Base-by-base conservation (phyloP, 1,140 invertebrate species). In the Tachypleus tridentatus region DNA sequence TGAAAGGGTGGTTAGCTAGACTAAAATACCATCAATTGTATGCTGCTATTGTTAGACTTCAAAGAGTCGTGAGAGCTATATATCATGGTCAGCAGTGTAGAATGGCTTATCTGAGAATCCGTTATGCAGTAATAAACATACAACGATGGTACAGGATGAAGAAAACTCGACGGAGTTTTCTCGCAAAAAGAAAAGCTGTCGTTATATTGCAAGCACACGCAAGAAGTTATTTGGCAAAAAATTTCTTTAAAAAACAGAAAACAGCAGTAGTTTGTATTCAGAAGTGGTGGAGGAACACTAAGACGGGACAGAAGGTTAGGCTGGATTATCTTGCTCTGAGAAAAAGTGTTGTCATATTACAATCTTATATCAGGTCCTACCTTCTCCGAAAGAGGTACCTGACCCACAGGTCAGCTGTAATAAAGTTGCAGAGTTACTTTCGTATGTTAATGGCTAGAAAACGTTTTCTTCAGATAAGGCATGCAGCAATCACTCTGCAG, bases 391-490 rank as follows among this genome's bases (percentile, higher is more conserved):
- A 64, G 51, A 51, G 68, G 53, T 67, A 51, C 58, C 4, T 51
- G 50, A 68, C 56, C 57, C 58, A 57, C 53, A 59, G 57, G 51
- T 11, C 51, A 51, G 70, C 73, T 29, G 62, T 69, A 7, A 51
- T 70, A 7, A 65, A 57, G 5, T 67, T 76, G 56, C 75, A 76
- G 62, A 49, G 62, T 11, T 29, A 52, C 0, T 72, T 64, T 48
- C 65, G 71, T 61, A 65, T 63, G 48, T 65, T 64, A 51, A 0
- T 51, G 9, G 56, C 57, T 9, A 66, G 50, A 49, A 68, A 61
- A 51, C 8, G 47, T 49, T 68, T 57, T 49, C 47, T 51, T 11
- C 51, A 66, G 47, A 60, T 47, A 7, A 61, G 61, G 6, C 73
- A 66, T 59, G 58, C 63, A 49, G 58, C 58, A 8, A 54, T 64